Conservation (phyloP, 2,113 vertebrate species). For the Bambusicola thoracicus region DNA sequence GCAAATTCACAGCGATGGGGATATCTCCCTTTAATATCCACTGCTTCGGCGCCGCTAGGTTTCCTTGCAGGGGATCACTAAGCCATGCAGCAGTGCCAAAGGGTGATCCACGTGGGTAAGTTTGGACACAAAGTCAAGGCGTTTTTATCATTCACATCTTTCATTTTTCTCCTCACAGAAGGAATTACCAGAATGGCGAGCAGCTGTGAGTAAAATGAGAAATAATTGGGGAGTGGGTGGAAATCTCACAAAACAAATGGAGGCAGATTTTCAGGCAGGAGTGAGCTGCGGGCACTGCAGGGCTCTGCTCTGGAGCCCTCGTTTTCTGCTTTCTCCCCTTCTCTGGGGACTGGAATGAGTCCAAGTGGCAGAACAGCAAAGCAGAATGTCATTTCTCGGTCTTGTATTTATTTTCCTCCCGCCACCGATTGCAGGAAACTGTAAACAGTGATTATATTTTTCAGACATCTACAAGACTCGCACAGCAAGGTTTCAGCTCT, state of each 20-base stretch:
- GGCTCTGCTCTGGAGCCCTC: background rate
- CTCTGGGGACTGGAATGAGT: background rate
- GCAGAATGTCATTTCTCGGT: background rate
- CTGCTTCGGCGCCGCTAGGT: fast-evolving
- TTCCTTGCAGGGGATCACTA: background rate
- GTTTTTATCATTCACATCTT: fast-evolving
- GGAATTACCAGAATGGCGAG: fast-evolving
- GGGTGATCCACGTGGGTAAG: background rate
- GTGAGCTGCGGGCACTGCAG: background rate
- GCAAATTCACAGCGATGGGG: background rate
- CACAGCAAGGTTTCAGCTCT: background rate
- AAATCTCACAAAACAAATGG: background rate
- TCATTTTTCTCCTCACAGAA: fast-evolving
- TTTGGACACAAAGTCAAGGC: background rate
- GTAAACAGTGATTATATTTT: background rate
- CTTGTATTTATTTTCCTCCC: background rate
- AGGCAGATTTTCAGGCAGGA: background rate
- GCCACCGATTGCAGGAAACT: background rate
- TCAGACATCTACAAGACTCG: background rate
- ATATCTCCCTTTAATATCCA: background rate
- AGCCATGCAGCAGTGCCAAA: background rate
- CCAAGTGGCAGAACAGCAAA: background rate
- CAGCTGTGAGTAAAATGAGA: background rate
- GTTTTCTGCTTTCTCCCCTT: background rate
- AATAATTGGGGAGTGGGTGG: background rate